Base-by-base conservation (phyloP, 1,140 invertebrate species). In the Bombus breviceps region DNA sequence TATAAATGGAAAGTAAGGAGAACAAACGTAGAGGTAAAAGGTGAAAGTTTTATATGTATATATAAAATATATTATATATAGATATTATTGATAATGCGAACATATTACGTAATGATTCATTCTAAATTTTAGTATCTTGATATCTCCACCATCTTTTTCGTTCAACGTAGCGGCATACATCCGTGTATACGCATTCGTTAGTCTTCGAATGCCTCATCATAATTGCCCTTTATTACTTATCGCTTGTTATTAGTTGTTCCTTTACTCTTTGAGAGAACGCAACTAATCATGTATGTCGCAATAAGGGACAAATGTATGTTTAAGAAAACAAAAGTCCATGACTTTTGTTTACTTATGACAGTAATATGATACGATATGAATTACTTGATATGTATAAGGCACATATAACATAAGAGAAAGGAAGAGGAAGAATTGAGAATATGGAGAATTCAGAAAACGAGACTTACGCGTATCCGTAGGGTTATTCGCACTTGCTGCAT, bases 381-480 rank as follows among this genome's bases (percentile, higher is more conserved):
- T n/a, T 8, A 3, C 8, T n/a, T 18, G 5, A 1, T 9, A 25
- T 10, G 25, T 15, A 41, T 10, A n/a, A 72, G 15, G 3, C 25
- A 41, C 8, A n/a, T 41, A 73, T 1, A 6, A 18, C 22, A 12
- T 0, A 62, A 43, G 15, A 4, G 43, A 34, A 9, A 53, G 32
- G 12, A 9, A 12, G 25, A 10, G n/a, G 41, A 32, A 32, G 15
- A 47, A 39, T 43, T 68, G 15, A 22, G 8, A 43, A 43, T 1
- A 13, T 0, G 22, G 32, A 22, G 28, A 25, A 28, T 25, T 71
- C n/a, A 47, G 12, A 75, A 68, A 66, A 39, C 25, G 37, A 75
- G 28, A 92, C 92, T 93, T 82, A 93, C 92, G 85, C 71, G 85
- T 88, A 10, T 86, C 62, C 18, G 68, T 72, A 12, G 73, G 47